Evolutionary conservation across 2,888 invertebrate species (phyloP).

Genomic region (Pseudeuparius sepicola): DNA sequence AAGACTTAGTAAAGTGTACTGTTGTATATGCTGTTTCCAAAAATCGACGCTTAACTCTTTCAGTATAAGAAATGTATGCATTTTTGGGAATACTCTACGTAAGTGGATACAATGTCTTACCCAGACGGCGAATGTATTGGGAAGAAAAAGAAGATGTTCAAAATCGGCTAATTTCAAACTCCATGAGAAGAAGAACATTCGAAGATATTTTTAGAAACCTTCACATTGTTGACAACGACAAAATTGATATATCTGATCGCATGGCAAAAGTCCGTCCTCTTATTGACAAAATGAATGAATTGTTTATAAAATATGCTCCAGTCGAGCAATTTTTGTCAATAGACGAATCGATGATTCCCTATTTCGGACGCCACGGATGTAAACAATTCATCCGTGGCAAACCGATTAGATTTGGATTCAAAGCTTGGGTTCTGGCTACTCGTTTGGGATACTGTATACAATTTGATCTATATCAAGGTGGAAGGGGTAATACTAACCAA

Average conservation of each 20-base stretch:
- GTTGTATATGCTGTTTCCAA: constrained; percentile 5
- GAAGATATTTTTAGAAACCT: too few relatives aligned
- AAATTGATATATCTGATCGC: constrained; percentile 6
- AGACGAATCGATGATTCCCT: constrained; percentile 11
- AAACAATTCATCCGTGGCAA: constrained; percentile 6
- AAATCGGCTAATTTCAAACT: constrained; percentile 24
- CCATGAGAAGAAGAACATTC: constrained; percentile 24
- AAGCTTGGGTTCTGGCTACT: constrained; percentile 12
- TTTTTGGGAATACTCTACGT: constrained; percentile 24
- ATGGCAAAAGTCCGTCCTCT: constrained; percentile 8
- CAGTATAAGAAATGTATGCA: not conserved
- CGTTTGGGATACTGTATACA: constrained; percentile 11
- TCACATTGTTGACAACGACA: too few relatives aligned
- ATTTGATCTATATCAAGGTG: constrained; percentile 12
- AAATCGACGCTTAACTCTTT: constrained; percentile 2
- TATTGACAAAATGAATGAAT: constrained; percentile 8
- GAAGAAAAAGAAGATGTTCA: too few relatives aligned
- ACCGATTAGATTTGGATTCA: constrained; percentile 11
- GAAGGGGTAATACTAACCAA: not conserved
- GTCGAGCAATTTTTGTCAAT: constrained; percentile 4
- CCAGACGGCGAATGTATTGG: too few relatives aligned
- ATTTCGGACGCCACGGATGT: constrained; percentile 3
- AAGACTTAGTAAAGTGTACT: not conserved
- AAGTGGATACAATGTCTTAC: too few relatives aligned
- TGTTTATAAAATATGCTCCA: too few relatives aligned